phyloP scores from a whole-genome alignment of 2,888 invertebrate species.

The Glaucopsyche alexis region DNA sequence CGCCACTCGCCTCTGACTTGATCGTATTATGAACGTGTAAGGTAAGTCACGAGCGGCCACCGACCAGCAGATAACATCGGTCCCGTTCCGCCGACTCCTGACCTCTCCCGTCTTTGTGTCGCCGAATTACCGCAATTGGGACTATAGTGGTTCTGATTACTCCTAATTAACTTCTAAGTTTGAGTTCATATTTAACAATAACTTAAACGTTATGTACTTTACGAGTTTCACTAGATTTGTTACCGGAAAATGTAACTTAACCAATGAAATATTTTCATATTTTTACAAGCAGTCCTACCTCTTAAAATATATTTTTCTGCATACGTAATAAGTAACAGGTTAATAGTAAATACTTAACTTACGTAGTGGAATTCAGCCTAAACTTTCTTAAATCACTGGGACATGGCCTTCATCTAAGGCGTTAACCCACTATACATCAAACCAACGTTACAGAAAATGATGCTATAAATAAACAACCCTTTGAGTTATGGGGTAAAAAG shows the following conservation, averaged over 20 bases:
- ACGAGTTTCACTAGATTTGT: no score
- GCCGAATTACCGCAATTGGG: constrained; percentile 45
- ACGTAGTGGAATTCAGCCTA: neutral
- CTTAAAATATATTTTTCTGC: no score
- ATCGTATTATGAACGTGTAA: constrained; percentile 54
- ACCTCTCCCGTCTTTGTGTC: constrained; percentile 45
- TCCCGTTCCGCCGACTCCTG: constrained; percentile 65
- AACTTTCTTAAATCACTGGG: neutral
- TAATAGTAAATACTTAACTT: no score
- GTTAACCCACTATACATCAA: neutral
- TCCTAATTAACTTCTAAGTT: neutral
- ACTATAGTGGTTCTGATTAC: neutral
- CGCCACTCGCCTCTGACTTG: constrained; percentile 43
- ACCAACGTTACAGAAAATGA: constrained; percentile 5
- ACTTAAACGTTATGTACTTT: neutral
- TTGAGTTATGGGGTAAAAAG: constrained; percentile 15
- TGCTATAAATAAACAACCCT: constrained; percentile 27
- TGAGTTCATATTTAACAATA: neutral
- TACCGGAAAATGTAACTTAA: no score
- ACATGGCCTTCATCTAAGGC: neutral
- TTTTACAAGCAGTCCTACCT: no score
- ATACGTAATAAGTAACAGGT: no score
- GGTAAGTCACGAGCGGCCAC: constrained; percentile 76
- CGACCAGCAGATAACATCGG: constrained; percentile 75
- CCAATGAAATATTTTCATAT: no score